phyloP scores from a whole-genome alignment of 2,113 vertebrate species.

The Pogonocichla stellata region DNA sequence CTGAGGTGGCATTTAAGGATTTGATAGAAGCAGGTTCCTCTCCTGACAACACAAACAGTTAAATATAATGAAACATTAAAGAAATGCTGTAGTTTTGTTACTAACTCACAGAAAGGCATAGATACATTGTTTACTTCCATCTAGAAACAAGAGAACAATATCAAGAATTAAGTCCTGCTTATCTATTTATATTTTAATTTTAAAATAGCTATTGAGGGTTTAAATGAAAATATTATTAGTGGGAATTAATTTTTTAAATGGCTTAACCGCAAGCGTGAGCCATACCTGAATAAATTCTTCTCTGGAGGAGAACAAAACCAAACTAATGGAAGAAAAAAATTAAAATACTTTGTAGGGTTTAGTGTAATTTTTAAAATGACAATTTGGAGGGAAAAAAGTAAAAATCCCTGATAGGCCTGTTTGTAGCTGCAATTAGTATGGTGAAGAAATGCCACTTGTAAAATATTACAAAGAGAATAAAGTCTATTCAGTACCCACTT shows the following conservation, averaged over 20 bases:
- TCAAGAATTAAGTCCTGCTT: neutral
- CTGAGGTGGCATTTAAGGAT: neutral
- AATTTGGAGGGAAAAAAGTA: fast-evolving
- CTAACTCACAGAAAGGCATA: neutral
- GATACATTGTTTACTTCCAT: neutral
- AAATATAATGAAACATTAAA: neutral
- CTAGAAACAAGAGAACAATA: neutral
- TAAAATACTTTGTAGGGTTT: neutral
- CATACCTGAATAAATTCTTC: neutral
- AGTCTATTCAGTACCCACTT: neutral
- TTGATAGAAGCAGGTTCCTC: neutral
- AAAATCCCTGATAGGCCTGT: neutral
- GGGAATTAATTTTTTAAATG: neutral
- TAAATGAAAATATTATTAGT: neutral
- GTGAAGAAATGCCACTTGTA: neutral
- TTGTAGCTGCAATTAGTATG: neutral
- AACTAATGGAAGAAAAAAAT: neutral
- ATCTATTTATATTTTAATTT: neutral
- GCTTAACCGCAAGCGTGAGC: neutral
- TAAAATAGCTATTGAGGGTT: neutral
- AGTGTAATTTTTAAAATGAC: neutral
- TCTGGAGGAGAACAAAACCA: neutral
- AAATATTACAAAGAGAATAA: neutral
- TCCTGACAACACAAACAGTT: neutral
- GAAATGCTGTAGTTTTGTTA: neutral